These are phyloP conservation scores for Drosophila nigromelanica DNA, from an alignment of 1,140 invertebrate species.

Conservation along the genomic window DNA sequence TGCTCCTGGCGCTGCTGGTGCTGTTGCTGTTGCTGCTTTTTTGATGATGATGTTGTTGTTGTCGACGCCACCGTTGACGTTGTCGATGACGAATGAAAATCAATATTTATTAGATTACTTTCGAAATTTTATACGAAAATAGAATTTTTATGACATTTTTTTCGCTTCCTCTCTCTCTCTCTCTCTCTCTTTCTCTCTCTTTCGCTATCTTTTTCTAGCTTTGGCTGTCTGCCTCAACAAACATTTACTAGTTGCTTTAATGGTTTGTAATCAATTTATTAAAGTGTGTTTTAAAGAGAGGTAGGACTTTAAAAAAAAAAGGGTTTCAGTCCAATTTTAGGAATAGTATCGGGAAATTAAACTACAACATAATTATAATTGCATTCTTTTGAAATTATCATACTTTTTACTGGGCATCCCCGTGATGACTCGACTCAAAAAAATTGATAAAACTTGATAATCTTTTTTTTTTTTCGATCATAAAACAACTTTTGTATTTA, in stretches of 20 bases:
- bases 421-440: no score
- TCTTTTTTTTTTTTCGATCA: no score
- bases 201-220: neutral
- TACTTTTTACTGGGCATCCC: no score
- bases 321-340: neutral
- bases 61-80: conserved; percentile 44
- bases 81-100: conserved; percentile 83
- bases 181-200: conserved; percentile 9
- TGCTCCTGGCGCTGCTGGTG: conserved; percentile 17
- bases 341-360: no score
- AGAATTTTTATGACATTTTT: conserved; percentile 82
- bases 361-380: no score
- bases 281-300: neutral
- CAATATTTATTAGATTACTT: conserved; percentile 84
- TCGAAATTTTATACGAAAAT: conserved; percentile 83
- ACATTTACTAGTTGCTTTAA: conserved; percentile 10
- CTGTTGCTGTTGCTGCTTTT: conserved; percentile 59
- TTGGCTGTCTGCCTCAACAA: conserved; percentile 32
- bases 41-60: conserved; percentile 49
- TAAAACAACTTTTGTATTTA: no score
- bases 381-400: no score
- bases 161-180: conserved; percentile 11
- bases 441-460: no score
- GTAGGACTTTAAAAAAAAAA: conserved; percentile 34
- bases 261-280: conserved; percentile 56